phyloP scores from a whole-genome alignment of 2,797 vertebrate species.

The Coregonus sp. region DNA sequence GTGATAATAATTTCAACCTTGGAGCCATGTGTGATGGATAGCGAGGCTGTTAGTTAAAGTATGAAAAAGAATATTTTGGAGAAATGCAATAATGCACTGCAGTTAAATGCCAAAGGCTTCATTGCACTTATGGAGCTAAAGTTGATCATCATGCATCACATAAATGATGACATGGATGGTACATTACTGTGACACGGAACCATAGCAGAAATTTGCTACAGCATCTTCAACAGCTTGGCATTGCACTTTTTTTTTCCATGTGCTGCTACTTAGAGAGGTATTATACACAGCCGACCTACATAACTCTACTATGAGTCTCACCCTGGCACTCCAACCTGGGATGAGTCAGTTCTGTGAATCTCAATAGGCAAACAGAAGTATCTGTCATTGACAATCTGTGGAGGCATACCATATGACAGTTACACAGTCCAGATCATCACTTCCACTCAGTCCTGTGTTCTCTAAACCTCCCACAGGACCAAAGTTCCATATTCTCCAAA shows the following conservation, averaged over 20 bases:
- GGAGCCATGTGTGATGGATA: conserved; percentile 67
- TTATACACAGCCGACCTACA: background rate
- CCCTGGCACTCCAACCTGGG: background rate
- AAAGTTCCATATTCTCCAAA: too few species aligned
- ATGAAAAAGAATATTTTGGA: conserved; percentile 62
- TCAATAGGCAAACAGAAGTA: background rate
- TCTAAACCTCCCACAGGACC: too few species aligned
- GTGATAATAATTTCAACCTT: conserved; percentile 67
- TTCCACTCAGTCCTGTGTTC: background rate
- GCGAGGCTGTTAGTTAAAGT: conserved; percentile 56
- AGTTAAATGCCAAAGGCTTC: conserved; percentile 53
- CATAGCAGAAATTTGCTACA: background rate
- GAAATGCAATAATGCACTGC: conserved; percentile 50
- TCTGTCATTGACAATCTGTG: background rate
- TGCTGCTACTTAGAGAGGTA: background rate
- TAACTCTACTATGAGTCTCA: background rate
- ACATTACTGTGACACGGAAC: background rate
- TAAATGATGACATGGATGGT: background rate
- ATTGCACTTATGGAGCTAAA: conserved; percentile 51
- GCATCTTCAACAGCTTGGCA: background rate
- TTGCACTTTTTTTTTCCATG: background rate
- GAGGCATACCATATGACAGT: background rate
- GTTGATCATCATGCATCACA: conserved; percentile 61
- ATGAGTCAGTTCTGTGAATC: background rate
- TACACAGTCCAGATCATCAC: background rate